Conservation (phyloP, 2,113 vertebrate species). For the Phaethon lepturus region DNA sequence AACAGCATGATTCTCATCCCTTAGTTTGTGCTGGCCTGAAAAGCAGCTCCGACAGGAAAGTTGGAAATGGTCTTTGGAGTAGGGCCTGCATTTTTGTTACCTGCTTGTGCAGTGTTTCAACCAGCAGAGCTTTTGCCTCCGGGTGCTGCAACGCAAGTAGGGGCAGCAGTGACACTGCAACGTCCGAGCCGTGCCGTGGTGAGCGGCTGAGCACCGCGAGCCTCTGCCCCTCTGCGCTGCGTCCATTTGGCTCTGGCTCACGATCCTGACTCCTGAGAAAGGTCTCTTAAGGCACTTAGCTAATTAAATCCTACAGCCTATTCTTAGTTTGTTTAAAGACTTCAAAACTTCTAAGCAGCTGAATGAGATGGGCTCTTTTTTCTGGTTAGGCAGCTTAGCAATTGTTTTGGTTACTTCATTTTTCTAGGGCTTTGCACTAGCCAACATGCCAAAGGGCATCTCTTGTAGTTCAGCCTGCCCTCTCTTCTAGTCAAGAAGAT, state of each 20-base stretch:
- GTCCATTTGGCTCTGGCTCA: not conserved
- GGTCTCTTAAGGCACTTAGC: not conserved
- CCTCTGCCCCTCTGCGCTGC: not conserved
- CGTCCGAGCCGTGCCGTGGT: rapidly evolving
- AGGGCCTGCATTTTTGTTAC: not conserved
- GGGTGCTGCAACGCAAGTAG: not conserved
- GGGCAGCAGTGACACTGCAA: not conserved
- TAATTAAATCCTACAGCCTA: not conserved
- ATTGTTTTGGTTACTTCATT: not conserved
- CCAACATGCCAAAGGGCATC: rapidly evolving
- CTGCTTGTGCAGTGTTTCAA: not conserved
- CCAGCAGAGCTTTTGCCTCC: not conserved
- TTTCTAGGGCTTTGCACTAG: not conserved
- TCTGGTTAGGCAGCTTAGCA: not conserved
- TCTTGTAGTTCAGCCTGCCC: not conserved
- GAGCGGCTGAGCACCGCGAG: not conserved
- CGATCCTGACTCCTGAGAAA: rapidly evolving
- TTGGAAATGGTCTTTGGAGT: not conserved
- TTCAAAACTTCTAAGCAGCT: not conserved
- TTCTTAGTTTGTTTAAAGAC: not conserved
- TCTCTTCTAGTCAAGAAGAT: not conserved
- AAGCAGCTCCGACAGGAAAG: not conserved
- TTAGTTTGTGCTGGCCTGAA: not conserved
- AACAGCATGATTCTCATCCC: not conserved
- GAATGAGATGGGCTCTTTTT: not conserved